Conservation (phyloP, 2,888 invertebrate genomes). For the Himalopsyche anomala region DNA sequence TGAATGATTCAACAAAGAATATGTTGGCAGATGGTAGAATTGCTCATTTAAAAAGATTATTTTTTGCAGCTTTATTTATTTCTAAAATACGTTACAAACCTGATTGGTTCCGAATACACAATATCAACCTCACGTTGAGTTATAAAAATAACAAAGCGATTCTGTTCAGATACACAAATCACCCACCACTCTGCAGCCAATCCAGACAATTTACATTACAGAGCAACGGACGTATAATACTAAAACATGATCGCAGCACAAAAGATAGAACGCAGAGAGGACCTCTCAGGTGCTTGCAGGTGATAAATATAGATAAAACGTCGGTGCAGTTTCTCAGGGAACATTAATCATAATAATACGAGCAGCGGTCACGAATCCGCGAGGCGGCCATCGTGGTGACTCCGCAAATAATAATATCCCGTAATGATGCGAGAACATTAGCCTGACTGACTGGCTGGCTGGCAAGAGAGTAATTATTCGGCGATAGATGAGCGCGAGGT, state of each 20-base stretch:
- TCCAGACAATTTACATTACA: too few species aligned
- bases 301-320: slow-evolving; percentile 2
- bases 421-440: not conserved
- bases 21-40: too few species aligned
- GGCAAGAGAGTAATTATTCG: slow-evolving; percentile 5
- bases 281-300: slow-evolving; percentile 6
- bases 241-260: not conserved
- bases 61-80: too few species aligned
- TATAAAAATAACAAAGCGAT: too few species aligned
- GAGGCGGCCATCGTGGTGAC: not conserved
- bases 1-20: too few species aligned
- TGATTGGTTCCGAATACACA: too few species aligned
- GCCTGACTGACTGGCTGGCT: not conserved
- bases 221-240: too few species aligned
- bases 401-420: slow-evolving; percentile 1
- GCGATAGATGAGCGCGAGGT: not conserved
- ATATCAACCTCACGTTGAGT: too few species aligned
- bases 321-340: not conserved
- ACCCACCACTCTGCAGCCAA: too few species aligned
- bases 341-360: slow-evolving; percentile 13
- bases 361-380: not conserved
- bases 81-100: too few species aligned
- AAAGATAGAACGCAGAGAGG: not conserved
- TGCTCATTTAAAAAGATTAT: too few species aligned
- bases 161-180: too few species aligned